Evolutionary conservation across 2,888 invertebrate species (phyloP), one percentile per base, ranked within the genome.

Genomic region (Nemoura dubitans): DNA sequence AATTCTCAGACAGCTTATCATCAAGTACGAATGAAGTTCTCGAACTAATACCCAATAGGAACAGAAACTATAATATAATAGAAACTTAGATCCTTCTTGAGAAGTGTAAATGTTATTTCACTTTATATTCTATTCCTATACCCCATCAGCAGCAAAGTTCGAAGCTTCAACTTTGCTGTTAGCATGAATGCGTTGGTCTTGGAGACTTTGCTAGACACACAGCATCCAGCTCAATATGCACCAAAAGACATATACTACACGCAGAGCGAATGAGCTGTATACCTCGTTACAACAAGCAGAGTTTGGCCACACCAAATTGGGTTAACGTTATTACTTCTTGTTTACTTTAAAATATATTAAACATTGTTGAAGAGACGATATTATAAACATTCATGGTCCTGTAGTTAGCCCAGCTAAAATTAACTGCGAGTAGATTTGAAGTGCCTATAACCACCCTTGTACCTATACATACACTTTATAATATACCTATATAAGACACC

Each of bases 21-120:
- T 59, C 59, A 59, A 59, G 16, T 21, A 14, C 59, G 59, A 59
- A 59, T 59, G 3, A 21, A 59, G 59, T 59, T 59, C 14, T 21
- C 10, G 21, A 59, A 59, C 59, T 59, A 2, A 59, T 3, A 59
- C 2, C 59, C 59, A 59, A 59, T 59, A 59, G 36, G 10, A 36
- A 10, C 36, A 36, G 16, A 10, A 59, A 59, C 59, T 59, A 59
- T 16, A 59, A 16, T 59, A 59, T 59, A 59, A 59, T 59, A 10
- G 36, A 36, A 36, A 36, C 36, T 59, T 59, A 59, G 59, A 59
- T 59, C 59, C 59, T 10, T 59, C 59, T 59, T 59, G 59, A 59
- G 59, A 59, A 59, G 59, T 59, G 59, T 59, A 59, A 59, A 59
- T 59, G 59, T 59, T 59, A 59, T 59, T 59, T 59, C 59, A 21